These are phyloP conservation scores for Pristionchus arcanus DNA, from an alignment of 2,888 invertebrate species.

Conservation along the genomic window DNA sequence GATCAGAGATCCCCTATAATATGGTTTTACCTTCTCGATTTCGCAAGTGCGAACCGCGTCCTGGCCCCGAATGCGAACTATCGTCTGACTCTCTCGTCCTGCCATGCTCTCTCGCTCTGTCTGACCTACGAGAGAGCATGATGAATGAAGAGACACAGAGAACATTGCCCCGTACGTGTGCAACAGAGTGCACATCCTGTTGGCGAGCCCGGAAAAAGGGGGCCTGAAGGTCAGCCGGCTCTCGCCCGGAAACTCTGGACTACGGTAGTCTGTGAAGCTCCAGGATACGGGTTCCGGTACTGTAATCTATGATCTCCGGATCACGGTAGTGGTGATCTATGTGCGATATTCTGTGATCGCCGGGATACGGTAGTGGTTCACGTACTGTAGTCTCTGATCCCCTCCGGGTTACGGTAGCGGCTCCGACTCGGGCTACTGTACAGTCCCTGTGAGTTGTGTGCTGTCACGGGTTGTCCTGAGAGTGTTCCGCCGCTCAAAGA, in stretches of 20 bases:
- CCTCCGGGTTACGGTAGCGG: not conserved
- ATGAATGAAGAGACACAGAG: too few species aligned
- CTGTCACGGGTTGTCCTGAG: not conserved
- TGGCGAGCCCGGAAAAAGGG: not conserved
- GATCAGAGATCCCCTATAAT: not conserved
- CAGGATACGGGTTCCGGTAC: too few species aligned
- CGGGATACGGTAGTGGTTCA: too few species aligned
- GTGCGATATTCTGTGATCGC: not conserved
- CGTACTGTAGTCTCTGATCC: not conserved
- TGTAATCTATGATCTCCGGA: not conserved
- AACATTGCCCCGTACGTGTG: not conserved
- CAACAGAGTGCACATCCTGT: not conserved
- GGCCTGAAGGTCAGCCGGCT: not conserved
- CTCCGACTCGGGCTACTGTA: not conserved
- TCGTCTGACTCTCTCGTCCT: too few species aligned
- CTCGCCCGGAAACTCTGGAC: not conserved
- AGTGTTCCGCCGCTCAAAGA: constrained; percentile 1
- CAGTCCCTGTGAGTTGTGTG: not conserved
- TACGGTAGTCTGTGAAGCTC: not conserved
- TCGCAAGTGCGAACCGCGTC: not conserved
- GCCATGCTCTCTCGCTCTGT: too few species aligned
- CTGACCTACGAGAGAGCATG: too few species aligned
- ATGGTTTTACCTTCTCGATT: not conserved
- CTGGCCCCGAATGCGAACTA: not conserved
- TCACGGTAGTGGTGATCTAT: not conserved